Evolutionary conservation across 1,140 invertebrate genomes (phyloP).

Genomic region (Teleogryllus occipitalis): DNA sequence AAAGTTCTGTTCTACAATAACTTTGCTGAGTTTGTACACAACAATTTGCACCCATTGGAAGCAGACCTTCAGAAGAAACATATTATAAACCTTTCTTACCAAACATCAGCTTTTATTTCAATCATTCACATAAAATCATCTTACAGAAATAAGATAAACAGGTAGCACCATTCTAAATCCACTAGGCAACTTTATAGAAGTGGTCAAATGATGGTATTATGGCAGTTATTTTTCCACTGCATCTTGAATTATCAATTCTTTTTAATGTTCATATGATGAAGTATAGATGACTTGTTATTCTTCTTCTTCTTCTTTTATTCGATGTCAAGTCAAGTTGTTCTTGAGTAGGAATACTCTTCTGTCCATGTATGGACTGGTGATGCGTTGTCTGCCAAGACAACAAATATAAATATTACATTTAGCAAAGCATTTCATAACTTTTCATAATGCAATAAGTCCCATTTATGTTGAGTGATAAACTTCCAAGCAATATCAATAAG

Average conservation of each 20-base stretch:
- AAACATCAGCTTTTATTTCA: background rate
- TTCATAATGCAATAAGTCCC: no score
- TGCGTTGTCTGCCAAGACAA: conserved; percentile 8
- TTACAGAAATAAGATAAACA: background rate
- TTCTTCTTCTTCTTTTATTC: background rate
- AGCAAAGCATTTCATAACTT: no score
- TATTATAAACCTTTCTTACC: background rate
- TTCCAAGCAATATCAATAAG: no score
- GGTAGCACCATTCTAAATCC: background rate
- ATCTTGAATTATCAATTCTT: background rate
- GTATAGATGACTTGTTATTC: background rate
- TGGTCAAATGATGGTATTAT: background rate
- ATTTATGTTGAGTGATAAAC: no score
- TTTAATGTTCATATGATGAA: background rate
- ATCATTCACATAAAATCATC: background rate
- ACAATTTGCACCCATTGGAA: background rate
- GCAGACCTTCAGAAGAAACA: background rate
- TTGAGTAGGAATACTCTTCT: conserved; percentile 17
- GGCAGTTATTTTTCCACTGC: background rate
- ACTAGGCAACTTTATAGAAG: background rate
- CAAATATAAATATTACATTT: background rate
- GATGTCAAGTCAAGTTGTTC: conserved; percentile 6
- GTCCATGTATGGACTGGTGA: conserved; percentile 15
- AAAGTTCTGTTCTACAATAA: background rate
- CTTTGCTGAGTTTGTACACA: background rate